Evolutionary conservation across 2,797 vertebrate genomes (phyloP), one percentile per base, ranked within the genome.

Genomic region (Siniperca undulata): DNA sequence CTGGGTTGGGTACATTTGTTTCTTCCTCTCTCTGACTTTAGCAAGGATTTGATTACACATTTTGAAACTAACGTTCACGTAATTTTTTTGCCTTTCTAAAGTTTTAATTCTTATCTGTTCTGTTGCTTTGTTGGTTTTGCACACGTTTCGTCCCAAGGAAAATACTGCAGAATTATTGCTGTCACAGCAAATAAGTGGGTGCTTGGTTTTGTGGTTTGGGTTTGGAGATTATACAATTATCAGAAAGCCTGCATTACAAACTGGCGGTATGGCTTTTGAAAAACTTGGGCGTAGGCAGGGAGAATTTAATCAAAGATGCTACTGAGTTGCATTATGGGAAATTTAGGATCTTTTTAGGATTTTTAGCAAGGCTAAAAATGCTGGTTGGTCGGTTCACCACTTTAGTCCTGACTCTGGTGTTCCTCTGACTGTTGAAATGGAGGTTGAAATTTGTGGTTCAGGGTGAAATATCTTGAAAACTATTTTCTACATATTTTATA

Each of bases 101-200:
- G 69, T 61, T 79, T 17, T 3, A 46, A n/a, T 60, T 50, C 36
- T 46, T 27, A 60, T 60, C 53, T 50, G 2, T 65, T 61, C 30
- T n/a, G 3, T 52, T 44, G 19, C 50, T 79, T 36, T 62, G 58
- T 64, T 72, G 42, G 60, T 56, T 81, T 60, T 69, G 50, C 48
- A 34, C 55, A 27, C 50, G 20, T 61, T 55, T 77, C 36, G 13
- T 64, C 48, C 7, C 42, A 42, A 42, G 61, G 53, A 59, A 69
- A 74, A 77, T 10, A 67, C 70, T 38, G n/a, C 66, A 58, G 34
- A 66, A 30, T 61, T 30, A 61, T 2, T 50, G 61, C 71, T 66
- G 61, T 72, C 66, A 65, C 8, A 59, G 76, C 50, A 56, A 81
- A 78, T 62, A 76, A 68, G 48, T 36, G 42, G 58, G 3, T 58